Percentiles rank a stretch among this genome's conserved stretches.
Conservation (phyloP, 2,113 vertebrate genomes). For the Petroica traversi region DNA sequence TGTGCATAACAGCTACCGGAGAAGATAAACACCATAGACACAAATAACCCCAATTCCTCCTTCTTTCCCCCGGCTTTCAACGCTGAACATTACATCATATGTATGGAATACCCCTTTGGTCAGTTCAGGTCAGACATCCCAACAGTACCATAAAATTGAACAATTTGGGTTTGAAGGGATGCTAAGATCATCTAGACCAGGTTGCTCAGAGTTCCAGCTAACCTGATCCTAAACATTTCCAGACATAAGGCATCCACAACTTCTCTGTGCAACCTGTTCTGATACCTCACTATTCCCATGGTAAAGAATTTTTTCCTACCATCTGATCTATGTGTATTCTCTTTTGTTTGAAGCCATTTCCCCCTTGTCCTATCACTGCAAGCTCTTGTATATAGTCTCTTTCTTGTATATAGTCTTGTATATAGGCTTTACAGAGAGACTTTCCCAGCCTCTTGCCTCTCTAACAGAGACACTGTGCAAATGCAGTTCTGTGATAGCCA, state of each 20-base stretch:
- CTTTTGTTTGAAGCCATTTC: neutral
- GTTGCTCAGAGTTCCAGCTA: neutral
- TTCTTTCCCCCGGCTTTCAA: neutral
- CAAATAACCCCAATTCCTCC: neutral
- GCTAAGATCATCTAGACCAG: neutral
- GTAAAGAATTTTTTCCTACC: neutral
- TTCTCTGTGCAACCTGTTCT: neutral
- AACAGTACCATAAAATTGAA: neutral
- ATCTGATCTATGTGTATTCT: neutral
- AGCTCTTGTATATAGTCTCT: neutral
- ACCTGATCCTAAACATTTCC: neutral
- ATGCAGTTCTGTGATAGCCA: neutral
- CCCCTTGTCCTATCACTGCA: too few relatives aligned
- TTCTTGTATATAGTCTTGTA: neutral
- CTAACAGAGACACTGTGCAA: too few relatives aligned
- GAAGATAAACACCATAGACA: neutral
- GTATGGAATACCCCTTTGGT: neutral
- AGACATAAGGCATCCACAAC: neutral
- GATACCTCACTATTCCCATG: neutral
- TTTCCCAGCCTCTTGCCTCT: too few relatives aligned
- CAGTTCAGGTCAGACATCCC: neutral
- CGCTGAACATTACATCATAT: neutral
- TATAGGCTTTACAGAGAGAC: neutral
- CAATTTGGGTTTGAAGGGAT: neutral
- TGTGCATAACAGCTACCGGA: rapidly evolving